A percentile compares a stretch with the other conserved stretches of the same genome.
phyloP scores from a whole-genome alignment of 2,797 vertebrate species.

The Myiotriccus ornatus region DNA sequence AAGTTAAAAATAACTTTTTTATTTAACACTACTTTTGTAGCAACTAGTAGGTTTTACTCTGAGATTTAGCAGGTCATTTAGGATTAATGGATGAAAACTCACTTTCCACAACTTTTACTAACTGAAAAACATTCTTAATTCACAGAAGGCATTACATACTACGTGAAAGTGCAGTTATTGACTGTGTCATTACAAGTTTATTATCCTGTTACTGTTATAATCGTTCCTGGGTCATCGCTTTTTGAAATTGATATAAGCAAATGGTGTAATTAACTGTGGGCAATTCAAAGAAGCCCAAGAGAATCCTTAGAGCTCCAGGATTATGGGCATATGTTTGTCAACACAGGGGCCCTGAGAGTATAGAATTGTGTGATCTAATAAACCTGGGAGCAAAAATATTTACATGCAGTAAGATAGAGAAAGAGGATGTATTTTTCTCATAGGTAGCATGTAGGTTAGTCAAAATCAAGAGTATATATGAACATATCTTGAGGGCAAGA shows the following conservation, averaged over 20 bases:
- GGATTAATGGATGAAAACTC: neutral
- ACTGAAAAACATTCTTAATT: neutral
- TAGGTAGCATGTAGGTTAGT: neutral
- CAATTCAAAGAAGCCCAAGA: neutral
- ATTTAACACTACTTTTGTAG: neutral
- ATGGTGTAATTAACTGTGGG: neutral
- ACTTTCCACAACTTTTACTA: neutral
- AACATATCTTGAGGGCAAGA: neutral
- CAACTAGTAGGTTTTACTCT: neutral
- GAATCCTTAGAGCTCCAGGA: neutral
- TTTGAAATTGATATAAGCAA: neutral
- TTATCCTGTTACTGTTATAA: neutral
- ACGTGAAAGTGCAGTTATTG: neutral
- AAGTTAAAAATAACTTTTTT: neutral
- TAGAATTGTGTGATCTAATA: neutral
- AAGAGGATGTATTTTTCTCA: neutral
- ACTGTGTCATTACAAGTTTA: constrained; percentile 5
- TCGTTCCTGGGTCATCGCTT: neutral
- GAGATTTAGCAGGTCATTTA: neutral
- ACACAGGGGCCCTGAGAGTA: neutral
- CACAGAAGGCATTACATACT: neutral
- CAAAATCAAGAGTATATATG: neutral
- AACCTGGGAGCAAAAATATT: neutral
- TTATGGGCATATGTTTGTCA: neutral
- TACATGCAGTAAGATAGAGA: neutral